phyloP scores from a whole-genome alignment of 2,113 vertebrate species.

The Notarius lentiginosus region DNA sequence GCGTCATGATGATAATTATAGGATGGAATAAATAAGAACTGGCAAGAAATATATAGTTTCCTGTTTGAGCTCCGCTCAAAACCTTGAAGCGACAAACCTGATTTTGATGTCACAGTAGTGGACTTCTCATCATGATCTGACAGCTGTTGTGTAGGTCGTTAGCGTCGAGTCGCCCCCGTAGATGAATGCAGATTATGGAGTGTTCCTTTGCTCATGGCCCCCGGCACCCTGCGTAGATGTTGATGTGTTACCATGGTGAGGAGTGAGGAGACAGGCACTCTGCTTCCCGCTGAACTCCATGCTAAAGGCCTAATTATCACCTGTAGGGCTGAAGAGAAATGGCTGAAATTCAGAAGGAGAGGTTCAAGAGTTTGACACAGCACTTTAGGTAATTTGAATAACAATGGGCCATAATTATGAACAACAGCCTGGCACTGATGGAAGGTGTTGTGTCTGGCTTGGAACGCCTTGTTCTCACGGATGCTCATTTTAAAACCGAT shows the following conservation, averaged over 20 bases:
- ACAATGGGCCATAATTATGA: slow-evolving; percentile 73
- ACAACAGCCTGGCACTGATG: slow-evolving; percentile 57
- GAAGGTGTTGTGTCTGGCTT: slow-evolving; percentile 51
- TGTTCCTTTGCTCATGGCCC: slow-evolving; percentile 52
- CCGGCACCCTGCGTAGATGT: slow-evolving; percentile 56
- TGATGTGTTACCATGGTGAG: slow-evolving; percentile 70
- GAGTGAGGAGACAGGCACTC: slow-evolving; percentile 53
- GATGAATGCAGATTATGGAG: slow-evolving; percentile 56
- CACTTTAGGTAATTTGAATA: slow-evolving; percentile 70
- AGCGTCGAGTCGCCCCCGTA: slow-evolving; percentile 45
- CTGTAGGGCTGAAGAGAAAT: slow-evolving; percentile 63
- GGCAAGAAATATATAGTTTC: slow-evolving; percentile 3
- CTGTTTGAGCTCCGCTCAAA: slow-evolving; percentile 9
- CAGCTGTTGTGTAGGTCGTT: slow-evolving; percentile 54
- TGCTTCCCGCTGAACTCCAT: slow-evolving; percentile 58
- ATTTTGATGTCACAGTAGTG: slow-evolving; percentile 26
- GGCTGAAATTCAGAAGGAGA: slow-evolving; percentile 60
- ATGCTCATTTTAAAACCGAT: slow-evolving; percentile 43
- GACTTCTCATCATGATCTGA: slow-evolving; percentile 27
- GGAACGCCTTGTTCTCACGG: slow-evolving; percentile 39
- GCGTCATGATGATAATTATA: background rate
- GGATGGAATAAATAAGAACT: slow-evolving; percentile 13
- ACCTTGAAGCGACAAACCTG: slow-evolving; percentile 17
- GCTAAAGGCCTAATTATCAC: slow-evolving; percentile 72
- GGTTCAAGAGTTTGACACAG: slow-evolving; percentile 69